Conservation (phyloP, 2,113 vertebrate genomes). For the Nansenia antarctica region DNA sequence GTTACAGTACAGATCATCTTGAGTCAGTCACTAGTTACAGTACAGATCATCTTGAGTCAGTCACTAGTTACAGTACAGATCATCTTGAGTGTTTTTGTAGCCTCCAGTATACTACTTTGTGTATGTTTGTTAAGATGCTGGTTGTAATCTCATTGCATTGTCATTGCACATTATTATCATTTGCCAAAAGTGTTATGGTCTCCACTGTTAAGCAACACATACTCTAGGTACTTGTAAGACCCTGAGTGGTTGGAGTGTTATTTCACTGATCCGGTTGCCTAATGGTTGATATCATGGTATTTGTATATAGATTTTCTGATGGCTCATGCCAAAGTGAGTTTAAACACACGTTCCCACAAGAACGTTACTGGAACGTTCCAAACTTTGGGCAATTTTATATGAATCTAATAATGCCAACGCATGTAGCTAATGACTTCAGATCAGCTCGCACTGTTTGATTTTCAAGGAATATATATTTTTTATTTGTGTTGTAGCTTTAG, state of each 20-base stretch:
- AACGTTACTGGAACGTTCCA: constrained; percentile 30
- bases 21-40: not conserved
- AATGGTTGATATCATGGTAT: not conserved
- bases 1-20: no score
- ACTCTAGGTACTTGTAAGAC: constrained; percentile 22
- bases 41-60: no score
- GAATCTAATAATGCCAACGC: constrained; percentile 59
- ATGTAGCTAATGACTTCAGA: constrained; percentile 68
- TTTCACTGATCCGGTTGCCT: not conserved
- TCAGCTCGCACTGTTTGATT: constrained; percentile 25
- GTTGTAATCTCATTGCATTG: constrained; percentile 18
- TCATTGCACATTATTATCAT: constrained; percentile 38
- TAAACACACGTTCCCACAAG: constrained; percentile 14
- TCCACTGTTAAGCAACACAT: constrained; percentile 57
- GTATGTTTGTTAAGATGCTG: not conserved
- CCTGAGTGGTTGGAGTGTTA: constrained; percentile 21
- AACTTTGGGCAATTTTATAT: constrained; percentile 46
- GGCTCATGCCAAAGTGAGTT: constrained; percentile 49
- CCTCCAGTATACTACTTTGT: not conserved
- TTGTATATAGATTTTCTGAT: constrained; percentile 30
- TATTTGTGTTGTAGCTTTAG: constrained; percentile 28
- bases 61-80: not conserved
- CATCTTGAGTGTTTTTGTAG: not conserved
- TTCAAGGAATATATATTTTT: constrained; percentile 33
- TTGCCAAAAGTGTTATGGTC: constrained; percentile 59